Evolutionary conservation across 2,797 vertebrate species (phyloP).

Genomic region (Anguilla pacifica): DNA sequence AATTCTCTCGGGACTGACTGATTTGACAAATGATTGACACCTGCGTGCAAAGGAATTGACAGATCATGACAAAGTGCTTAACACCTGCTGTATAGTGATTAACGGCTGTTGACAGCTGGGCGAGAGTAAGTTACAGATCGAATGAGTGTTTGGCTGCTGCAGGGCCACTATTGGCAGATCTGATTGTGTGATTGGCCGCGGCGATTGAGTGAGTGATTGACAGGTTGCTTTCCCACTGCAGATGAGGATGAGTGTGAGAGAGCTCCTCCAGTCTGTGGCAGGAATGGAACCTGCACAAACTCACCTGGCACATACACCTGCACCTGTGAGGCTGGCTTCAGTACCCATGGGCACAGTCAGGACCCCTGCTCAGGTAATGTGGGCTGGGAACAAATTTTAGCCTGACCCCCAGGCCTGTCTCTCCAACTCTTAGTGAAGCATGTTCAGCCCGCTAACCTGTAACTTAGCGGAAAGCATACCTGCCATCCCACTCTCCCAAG

Average conservation of each 20-base stretch:
- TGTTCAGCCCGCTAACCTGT: neutral
- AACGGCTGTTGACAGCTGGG: neutral
- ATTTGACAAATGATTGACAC: neutral
- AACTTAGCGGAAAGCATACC: neutral
- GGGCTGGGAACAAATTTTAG: neutral
- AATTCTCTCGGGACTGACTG: neutral
- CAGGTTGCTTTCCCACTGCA: conserved; percentile 2
- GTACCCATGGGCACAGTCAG: neutral
- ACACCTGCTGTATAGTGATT: neutral
- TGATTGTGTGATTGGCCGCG: neutral
- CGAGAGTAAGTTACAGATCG: neutral
- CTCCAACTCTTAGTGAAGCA: neutral
- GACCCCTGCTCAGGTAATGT: neutral
- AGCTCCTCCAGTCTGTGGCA: neutral
- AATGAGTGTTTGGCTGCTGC: neutral
- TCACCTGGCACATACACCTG: neutral
- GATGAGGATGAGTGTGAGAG: conserved; percentile 9
- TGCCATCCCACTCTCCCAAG: neutral
- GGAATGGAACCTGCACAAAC: conserved; percentile 9
- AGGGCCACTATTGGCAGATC: neutral
- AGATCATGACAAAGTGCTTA: neutral
- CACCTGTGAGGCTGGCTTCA: neutral
- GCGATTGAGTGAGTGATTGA: neutral
- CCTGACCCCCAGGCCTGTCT: neutral
- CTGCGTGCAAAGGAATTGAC: neutral